Evolutionary conservation across 1,140 invertebrate genomes (phyloP).

Genomic region (Pinna nobilis): DNA sequence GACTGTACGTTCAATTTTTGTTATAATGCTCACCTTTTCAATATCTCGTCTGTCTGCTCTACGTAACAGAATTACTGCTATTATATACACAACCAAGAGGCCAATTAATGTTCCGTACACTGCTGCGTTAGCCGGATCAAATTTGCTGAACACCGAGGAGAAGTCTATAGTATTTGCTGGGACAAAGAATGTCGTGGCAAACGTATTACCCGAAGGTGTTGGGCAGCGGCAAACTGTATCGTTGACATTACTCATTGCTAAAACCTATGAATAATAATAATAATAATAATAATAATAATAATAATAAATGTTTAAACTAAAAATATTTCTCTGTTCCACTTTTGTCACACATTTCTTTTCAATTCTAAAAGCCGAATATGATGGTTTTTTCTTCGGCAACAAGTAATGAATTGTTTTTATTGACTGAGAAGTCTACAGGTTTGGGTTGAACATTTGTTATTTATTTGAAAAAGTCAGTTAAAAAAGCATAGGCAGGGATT

Average conservation of each 20-base stretch:
- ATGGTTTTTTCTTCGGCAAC: no score
- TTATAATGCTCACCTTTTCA: slow-evolving; percentile 20
- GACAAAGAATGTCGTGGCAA: slow-evolving; percentile 32
- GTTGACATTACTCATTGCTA: slow-evolving; percentile 32
- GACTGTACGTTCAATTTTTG: no score
- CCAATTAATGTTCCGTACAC: slow-evolving; percentile 59
- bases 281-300: no score
- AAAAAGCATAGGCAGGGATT: background rate
- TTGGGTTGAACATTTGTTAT: background rate
- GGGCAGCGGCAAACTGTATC: slow-evolving; percentile 45
- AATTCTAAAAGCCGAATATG: no score
- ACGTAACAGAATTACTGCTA: slow-evolving; percentile 72
- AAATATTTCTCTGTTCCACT: no score
- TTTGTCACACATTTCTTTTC: no score
- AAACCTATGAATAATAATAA: slow-evolving; percentile 22
- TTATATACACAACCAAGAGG: slow-evolving; percentile 71
- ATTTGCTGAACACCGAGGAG: slow-evolving; percentile 24
- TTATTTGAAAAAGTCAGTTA: background rate
- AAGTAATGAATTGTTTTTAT: no score
- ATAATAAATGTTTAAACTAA: background rate
- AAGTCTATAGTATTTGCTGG: slow-evolving; percentile 44
- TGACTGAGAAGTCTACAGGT: no score
- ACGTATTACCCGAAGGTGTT: background rate
- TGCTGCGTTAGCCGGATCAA: slow-evolving; percentile 38
- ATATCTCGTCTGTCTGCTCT: slow-evolving; percentile 65